Evolutionary conservation across 1,140 invertebrate species (phyloP), one percentile per base, ranked within the genome.

Genomic region (Eumeta japonica): DNA sequence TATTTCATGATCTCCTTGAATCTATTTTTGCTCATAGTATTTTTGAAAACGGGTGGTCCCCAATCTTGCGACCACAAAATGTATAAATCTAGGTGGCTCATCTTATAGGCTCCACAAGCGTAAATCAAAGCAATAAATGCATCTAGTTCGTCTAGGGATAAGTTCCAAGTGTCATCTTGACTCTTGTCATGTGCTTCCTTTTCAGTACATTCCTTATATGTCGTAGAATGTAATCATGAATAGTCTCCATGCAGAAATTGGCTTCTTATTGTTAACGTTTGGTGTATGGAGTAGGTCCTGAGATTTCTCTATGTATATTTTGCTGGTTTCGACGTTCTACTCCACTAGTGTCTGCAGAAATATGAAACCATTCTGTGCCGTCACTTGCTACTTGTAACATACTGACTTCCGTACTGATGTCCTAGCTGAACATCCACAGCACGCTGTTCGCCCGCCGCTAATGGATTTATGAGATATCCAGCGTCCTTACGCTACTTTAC

Each of bases 1-100:
- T 50, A 58, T 29, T 35, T 34, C 46, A 62, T 45, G 39, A 70
- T 65, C 41, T 65, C 53, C n/a, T 16, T 37, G 38, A 56, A 63
- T 5, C 42, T 37, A 41, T 55, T 39, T 45, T 54, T 46, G 32
- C 28, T 39, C 46, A 58, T 65, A 30, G 49, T 61, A 35, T 46
- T 37, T 36, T 37, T 35, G 44, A 51, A 28, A 35, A 47, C 20
- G 20, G 17, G 17, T 30, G 19, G 28, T 14, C 43, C 43, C 43
- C 43, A 58, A 46, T 58, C 49, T 20, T 31, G 2, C 0, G 43
- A 24, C 28, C 54, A 50, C 43, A 45, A 60, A 33, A 47, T 45
- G 33, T 24, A 15, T 11, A 56, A 16, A 17, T 54, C 29, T 15
- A 61, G 32, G 49, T 43, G 46, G 24, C 47, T 58, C 29, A 41